Percentiles rank a stretch among this genome's conserved stretches.
Conservation (phyloP, 1,140 invertebrate species). For the Scaptomyza hsui region DNA sequence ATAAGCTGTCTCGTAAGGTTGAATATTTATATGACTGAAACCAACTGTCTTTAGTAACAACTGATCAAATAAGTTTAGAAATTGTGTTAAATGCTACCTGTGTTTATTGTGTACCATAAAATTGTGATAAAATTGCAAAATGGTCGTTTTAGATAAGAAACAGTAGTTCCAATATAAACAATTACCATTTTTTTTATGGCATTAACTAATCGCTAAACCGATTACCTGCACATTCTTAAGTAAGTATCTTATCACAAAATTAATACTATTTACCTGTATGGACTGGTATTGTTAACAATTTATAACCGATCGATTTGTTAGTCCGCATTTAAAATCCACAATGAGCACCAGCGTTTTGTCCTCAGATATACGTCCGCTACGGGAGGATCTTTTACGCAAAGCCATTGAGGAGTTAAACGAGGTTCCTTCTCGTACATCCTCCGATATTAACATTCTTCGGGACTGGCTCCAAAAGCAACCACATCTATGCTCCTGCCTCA, state of each 20-base stretch:
- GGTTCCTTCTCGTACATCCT: constrained; percentile 84
- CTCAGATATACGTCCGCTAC: constrained; percentile 41
- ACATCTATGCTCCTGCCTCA: constrained; percentile 84
- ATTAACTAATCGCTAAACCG: constrained; percentile 19
- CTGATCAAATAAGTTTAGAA: no score
- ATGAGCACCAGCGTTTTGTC: constrained; percentile 9
- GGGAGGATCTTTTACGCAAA: constrained; percentile 34
- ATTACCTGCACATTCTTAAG: constrained; percentile 24
- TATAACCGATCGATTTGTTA: constrained; percentile 1
- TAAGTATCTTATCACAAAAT: constrained; percentile 23
- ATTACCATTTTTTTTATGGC: neutral
- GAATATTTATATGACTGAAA: no score
- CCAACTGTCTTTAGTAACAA: no score
- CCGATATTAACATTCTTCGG: constrained; percentile 85
- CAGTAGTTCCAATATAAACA: no score
- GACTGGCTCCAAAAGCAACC: constrained; percentile 87
- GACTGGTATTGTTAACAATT: constrained; percentile 17
- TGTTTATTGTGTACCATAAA: no score
- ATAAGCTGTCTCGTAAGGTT: neutral
- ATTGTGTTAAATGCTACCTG: no score
- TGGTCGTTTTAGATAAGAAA: neutral
- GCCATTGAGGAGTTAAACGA: constrained; percentile 86
- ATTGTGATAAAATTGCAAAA: neutral
- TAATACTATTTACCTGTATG: constrained; percentile 5
- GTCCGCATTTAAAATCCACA: constrained; percentile 21